Base-by-base conservation (phyloP, 1,140 invertebrate genomes). In the Drosophila dunni region DNA sequence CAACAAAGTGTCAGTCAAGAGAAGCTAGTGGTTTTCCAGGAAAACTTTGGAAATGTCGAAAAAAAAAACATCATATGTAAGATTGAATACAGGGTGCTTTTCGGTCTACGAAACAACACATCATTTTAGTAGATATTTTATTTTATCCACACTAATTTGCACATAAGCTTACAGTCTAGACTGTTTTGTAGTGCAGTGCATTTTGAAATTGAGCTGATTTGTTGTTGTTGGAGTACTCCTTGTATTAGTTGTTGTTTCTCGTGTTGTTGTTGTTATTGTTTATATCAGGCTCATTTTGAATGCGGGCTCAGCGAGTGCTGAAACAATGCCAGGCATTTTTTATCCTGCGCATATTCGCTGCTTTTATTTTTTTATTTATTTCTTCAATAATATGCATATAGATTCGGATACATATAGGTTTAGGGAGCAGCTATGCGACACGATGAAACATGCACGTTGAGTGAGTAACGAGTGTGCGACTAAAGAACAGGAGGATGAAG, bases 241-340 rank as follows among this genome's bases (percentile, higher is more conserved):
- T 61, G 51, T 66, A 75, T 71, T 36, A 40, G 38, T 17, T 71
- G 67, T 45, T 38, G 44, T 64, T 40, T 54, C 7, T 70, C 20
- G 48, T 63, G 63, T 15, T 79, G n/a, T 53, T 69, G 65, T 40
- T 72, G n/a, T 53, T 69, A 62, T 40, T 72, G 29, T 61, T 57
- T 54, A 64, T 66, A 72, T 67, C 63, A 80, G 79, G 65, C 83
- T 79, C 67, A 85, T 81, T 88, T 85, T 76, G 78, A 89, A 88
- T 88, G 84, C 84, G 84, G 84, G 84, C 70, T 78, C 66, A 73
- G 84, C 73, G 80, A 88, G 45, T 40, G 68, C 62, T 83, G 75
- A 88, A 88, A 88, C 83, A 88, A 88, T 88, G 83, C 84, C 48
- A 83, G 64, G 74, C 74, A 88, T 83, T 88, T 88, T 74, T 85